A percentile compares a stretch with the other conserved stretches of the same genome.
Conservation (phyloP, 2,888 invertebrate species). For the Dastarcus helophoroides region DNA sequence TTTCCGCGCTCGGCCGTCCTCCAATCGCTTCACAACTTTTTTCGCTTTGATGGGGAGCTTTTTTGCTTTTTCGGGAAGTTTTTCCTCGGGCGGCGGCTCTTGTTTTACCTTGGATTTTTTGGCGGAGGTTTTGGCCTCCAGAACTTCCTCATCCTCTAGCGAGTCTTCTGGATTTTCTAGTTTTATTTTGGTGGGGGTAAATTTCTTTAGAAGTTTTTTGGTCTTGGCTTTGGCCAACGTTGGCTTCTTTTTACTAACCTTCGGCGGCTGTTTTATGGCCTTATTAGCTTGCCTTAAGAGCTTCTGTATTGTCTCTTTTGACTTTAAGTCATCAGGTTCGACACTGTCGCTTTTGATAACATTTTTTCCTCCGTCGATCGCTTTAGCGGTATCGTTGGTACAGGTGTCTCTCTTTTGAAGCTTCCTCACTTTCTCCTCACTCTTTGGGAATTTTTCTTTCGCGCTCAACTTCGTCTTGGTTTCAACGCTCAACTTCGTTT, state of each 20-base stretch:
- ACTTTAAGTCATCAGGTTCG: conserved; percentile 15
- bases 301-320: conserved; percentile 20
- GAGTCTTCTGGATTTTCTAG: conserved; percentile 1
- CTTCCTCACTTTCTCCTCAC: conserved; percentile 13
- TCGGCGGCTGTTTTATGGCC: conserved; percentile 11
- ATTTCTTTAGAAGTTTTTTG: conserved; percentile 10
- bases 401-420: too few species aligned
- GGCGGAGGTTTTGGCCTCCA: background rate
- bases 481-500: too few species aligned
- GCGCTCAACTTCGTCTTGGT: too few species aligned
- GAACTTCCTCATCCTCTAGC: background rate
- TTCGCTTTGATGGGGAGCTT: conserved; percentile 13
- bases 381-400: conserved; percentile 2
- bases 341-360: conserved; percentile 11
- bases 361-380: background rate
- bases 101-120: conserved; percentile 8
- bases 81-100: conserved; percentile 7
- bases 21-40: conserved; percentile 13
- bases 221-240: conserved; percentile 13
- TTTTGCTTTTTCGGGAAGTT: conserved; percentile 17
- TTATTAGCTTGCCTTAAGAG: conserved; percentile 19
- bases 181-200: conserved; percentile 17
- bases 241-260: conserved; percentile 8
- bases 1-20: conserved; percentile 31
- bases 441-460: too few species aligned